Evolutionary conservation across 2,797 vertebrate species (phyloP), one percentile per base, ranked within the genome.

Genomic region (Anomalospiza imberbis): DNA sequence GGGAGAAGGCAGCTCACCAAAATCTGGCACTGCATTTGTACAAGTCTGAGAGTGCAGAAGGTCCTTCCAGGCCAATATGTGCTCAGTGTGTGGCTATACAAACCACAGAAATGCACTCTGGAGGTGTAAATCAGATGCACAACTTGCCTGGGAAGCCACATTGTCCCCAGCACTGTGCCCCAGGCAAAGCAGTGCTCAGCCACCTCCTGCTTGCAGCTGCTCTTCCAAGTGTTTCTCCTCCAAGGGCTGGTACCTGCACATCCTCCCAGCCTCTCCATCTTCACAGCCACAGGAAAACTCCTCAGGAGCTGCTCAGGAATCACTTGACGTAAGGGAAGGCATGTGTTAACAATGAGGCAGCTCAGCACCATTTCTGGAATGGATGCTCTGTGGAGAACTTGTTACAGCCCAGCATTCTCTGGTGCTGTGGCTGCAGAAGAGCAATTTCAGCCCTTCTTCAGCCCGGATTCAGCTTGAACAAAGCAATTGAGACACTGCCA

Each of bases 381-480:
- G 70, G 58, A 50, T 61, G 44, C 21, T 81, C 72, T 80, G 62
- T 66, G 48, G 65, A 68, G 54, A 79, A 29, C 71, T 85, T 7
- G 2, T 71, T 40, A 28, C 0, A 0, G 68, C 22, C 82, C 68
- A 12, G 4, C 1, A 0, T 88, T 18, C 47, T 88, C 36, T 34
- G 61, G 36, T 71, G 22, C 6, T 4, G 1, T 26, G 47, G 16
- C n/a, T 51, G 82, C 72, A 65, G 79, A 58, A 78, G 31, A 51
- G 31, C 0, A 0, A 51, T 88, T 92, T 58, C 73, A 75, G 5
- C 32, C 57, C 61, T 42, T 77, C 75, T 68, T 72, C 61, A 62
- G 71, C 40, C 12, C 32, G 10, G 63, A 6, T 47, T 85, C 58
- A 65, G 31, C 31, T 68, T 89, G 89, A 89, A 85, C 72, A 91